Evolutionary conservation across 2,888 invertebrate species (phyloP), one percentile per base, ranked within the genome.

Genomic region (Luperina nickerlii): DNA sequence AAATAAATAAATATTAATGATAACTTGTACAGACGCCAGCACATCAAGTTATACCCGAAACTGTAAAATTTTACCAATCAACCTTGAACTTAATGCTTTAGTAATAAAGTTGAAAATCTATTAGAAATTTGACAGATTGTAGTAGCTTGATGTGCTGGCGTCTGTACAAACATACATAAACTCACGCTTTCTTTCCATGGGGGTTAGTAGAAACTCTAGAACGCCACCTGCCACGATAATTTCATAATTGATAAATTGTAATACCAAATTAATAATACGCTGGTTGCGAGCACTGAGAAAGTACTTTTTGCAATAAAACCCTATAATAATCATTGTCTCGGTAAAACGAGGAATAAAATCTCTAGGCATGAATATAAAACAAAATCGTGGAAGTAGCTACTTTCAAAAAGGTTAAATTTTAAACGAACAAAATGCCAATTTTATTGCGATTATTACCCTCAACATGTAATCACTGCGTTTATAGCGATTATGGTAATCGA

Each of bases 401-500:
- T 27, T 3, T 27, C 6, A 1, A 9, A 6, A 57, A 18, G 18
- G 15, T 15, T 18, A 24, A 74, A 51, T 18, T 15, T 51, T 27
- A 24, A 78, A 42, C 38, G 13, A 68, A 45, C 38, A 24, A 57
- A 79, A 66, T 24, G 9, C 15, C 42, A 72, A 78, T 69, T 69
- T 68, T 18, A 74, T 13, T 63, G 45, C 45, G 8, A 1, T 73
- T 72, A 82, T 63, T 48, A 38, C 54, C 27, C 60, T 54, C 24
- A 38, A 42, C 45, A 15, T 70, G 82, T 85, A 82, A 84, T 84
- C 73, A 71, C 45, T 70, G 54, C 72, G 76, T 77, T 60, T 60
- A 81, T 76, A 78, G 13, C 18, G 79, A 79, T 82, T 84, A 88
- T 82, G 86, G 42, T 86, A 82, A 88, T 87, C 74, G 76, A 82